These are phyloP conservation scores for Hirundichthys speculiger DNA, from an alignment of 2,113 vertebrate species.

Conservation along the genomic window DNA sequence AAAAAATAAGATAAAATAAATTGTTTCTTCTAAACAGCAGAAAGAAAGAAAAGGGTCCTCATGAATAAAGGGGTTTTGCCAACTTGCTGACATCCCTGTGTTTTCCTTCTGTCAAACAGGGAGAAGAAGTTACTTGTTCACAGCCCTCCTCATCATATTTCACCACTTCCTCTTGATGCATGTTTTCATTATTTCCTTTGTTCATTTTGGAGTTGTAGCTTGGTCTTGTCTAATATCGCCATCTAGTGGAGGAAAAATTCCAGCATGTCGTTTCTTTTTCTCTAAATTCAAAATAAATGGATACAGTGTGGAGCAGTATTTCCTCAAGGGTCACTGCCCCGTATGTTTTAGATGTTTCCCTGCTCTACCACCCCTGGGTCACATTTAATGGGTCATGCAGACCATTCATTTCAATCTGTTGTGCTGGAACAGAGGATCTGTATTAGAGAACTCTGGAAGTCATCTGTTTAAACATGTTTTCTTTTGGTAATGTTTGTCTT, in stretches of 20 bases:
- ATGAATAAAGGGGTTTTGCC: constrained; percentile 3
- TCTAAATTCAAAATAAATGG: background rate
- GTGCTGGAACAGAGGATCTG: too few relatives aligned
- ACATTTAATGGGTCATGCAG: background rate
- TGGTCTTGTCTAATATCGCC: constrained; percentile 59
- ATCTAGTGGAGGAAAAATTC: constrained; percentile 55
- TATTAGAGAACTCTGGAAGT: too few relatives aligned
- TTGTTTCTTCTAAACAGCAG: constrained; percentile 7
- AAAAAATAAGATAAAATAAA: background rate
- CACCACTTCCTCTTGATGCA: constrained; percentile 31
- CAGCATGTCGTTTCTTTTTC: background rate
- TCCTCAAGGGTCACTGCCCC: too few relatives aligned
- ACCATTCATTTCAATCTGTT: too few relatives aligned
- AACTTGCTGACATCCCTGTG: constrained; percentile 10
- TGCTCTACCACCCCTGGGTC: too few relatives aligned
- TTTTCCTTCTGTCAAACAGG: constrained; percentile 42
- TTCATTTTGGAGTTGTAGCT: constrained; percentile 5
- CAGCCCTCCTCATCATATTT: constrained; percentile 16
- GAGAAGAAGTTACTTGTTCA: constrained; percentile 44
- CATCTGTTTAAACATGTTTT: too few relatives aligned
- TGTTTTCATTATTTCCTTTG: constrained; percentile 7
- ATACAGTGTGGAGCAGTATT: background rate
- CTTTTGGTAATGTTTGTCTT: too few relatives aligned
- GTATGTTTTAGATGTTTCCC: too few relatives aligned
- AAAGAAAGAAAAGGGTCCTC: constrained; percentile 10